Base-by-base conservation (phyloP, 2,113 vertebrate genomes). In the Castor canadensis region DNA sequence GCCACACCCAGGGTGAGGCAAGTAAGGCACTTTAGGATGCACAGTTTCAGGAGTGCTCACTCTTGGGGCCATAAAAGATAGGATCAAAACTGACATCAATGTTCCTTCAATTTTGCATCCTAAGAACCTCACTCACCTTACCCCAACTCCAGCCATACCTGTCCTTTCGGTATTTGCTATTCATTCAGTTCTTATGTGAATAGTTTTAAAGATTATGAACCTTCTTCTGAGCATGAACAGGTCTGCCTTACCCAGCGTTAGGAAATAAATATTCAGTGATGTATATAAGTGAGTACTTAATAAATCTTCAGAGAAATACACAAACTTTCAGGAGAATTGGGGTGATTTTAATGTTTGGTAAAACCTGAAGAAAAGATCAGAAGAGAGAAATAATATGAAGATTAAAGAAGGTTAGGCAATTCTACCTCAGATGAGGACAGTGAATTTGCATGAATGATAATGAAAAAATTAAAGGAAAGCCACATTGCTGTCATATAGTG, bases 401-500 rank as follows among this genome's bases (percentile, higher is more conserved):
- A 32, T 43, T 12, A 79, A n/a, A 1, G 3, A 32, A 8, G 12
- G 38, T 30, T 62, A 71, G 35, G 5, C n/a, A n/a, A 81, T 81
- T 60, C 79, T 80, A 43, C 32, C 54, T 66, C 9, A 38, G 45
- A 69, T 1, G 9, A 71, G 52, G 45, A 22, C 38, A 10, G 30
- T 22, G 10, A n/a, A 45, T 52, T 4, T 28, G 12, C 19, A 19
- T 15, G 11, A 52, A 1, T n/a, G 40, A 52, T 10, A 20, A 54
- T 13, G 20, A 67, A 38, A 60, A 20, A 60, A 24, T 56, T 67
- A 54, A 5, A 43, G n/a, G 56, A 60, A 85, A 71, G 35, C 43
- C 22, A 22, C 1, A 1, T 6, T 49, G 38, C 43, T 38, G 0
- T 16, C 3, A 15, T 0, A 3, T 3, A 24, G 16, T 5, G 45